Conservation (phyloP, 2,888 invertebrate genomes). For the Athripsodes cinereus region DNA sequence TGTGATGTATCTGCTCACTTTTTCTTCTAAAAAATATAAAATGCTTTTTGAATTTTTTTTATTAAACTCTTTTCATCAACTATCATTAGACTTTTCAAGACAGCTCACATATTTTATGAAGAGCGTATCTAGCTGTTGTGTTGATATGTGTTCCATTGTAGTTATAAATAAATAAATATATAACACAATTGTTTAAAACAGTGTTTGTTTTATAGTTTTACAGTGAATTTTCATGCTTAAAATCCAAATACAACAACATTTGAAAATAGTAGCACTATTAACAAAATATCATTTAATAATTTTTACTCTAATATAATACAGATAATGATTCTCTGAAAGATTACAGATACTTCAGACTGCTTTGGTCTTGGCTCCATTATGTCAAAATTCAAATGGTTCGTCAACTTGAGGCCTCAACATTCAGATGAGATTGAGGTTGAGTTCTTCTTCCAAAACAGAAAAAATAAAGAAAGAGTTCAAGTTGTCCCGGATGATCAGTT, state of each 20-base stretch:
- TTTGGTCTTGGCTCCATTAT: conserved; percentile 47
- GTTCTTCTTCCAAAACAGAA: conserved; percentile 47
- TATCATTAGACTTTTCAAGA: no score
- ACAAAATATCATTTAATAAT: neutral
- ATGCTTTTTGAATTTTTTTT: no score
- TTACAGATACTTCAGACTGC: conserved; percentile 42
- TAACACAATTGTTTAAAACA: neutral
- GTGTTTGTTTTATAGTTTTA: no score
- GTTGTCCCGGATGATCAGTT: conserved; percentile 43
- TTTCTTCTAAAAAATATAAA: no score
- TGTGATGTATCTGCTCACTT: no score
- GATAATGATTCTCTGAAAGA: conserved; percentile 1
- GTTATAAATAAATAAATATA: neutral
- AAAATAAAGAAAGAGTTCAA: conserved; percentile 38
- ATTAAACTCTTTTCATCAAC: no score
- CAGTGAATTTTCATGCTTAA: no score
- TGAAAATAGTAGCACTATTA: neutral
- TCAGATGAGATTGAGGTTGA: conserved; percentile 43
- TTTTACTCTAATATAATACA: neutral
- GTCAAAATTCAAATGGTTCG: conserved; percentile 36
- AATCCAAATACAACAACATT: neutral
- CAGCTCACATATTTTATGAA: no score
- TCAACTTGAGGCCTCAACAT: conserved; percentile 42
- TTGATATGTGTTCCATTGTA: neutral
- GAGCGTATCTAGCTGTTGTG: no score